These are phyloP conservation scores for Pseudonaja textilis DNA, from an alignment of 2,113 vertebrate species.

Conservation along the genomic window DNA sequence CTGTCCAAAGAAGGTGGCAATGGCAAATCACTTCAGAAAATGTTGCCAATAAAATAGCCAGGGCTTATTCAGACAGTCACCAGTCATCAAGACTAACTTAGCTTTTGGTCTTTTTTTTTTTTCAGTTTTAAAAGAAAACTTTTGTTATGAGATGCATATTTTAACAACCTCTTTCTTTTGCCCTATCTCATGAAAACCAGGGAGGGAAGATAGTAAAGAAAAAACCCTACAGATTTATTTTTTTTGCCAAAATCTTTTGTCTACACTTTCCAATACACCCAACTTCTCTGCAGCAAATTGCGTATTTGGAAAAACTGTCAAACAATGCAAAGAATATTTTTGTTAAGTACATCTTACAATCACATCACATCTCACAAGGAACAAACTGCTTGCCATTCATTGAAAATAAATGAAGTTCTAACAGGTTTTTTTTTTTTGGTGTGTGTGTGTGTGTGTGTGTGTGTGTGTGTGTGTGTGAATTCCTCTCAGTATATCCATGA, in stretches of 20 bases:
- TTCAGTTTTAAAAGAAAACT: neutral
- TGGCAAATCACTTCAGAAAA: neutral
- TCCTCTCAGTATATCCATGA: conserved; percentile 26
- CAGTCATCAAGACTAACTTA: neutral
- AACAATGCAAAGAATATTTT: neutral
- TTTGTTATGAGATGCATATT: neutral
- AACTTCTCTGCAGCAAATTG: neutral
- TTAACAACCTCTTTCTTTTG: neutral
- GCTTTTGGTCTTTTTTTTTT: neutral
- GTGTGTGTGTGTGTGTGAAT: neutral
- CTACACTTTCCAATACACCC: neutral
- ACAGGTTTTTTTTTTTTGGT: neutral
- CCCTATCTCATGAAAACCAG: neutral
- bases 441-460: neutral
- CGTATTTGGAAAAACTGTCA: neutral
- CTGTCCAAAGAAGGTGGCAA: neutral
- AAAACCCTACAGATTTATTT: neutral
- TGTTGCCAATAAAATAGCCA: neutral
- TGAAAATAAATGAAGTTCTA: neutral
- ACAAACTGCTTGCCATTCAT: neutral
- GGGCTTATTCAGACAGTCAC: neutral
- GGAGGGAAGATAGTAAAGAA: too few species aligned
- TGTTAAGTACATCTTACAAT: neutral
- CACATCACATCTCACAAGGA: neutral
- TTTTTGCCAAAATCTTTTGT: neutral